Evolutionary conservation across 2,113 vertebrate species (phyloP), one percentile per base, ranked within the genome.

Genomic region (Otis tarda): DNA sequence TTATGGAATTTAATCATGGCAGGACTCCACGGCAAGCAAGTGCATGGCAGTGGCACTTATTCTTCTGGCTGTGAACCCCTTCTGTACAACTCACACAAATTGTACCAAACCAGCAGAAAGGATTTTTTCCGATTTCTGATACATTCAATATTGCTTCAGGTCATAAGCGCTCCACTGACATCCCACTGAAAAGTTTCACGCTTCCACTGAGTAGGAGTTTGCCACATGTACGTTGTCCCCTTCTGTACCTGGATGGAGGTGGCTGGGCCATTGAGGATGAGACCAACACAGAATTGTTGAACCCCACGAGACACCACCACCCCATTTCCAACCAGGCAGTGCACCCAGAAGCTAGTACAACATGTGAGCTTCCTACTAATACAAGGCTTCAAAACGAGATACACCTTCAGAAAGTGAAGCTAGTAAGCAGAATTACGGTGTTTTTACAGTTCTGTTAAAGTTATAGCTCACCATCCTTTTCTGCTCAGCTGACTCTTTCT

Each of bases 271-370:
- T 2, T 3, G 4, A 60, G 52, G 30, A 64, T 63, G 39, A 83
- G 31, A 14, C 6, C 39, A 87, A 4, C 27, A 19, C 2, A 30
- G 27, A 53, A 55, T 75, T 24, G 28, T 30, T 55, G 52, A 59
- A 45, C 28, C 9, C 17, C 49, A 57, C 0, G 0, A 57, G n/a
- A 7, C 31, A 50, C 21, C 56, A 43, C 5, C 33, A 37, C 45
- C 52, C 14, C 25, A 31, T 25, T 76, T 90, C 70, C 53, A 81
- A 4, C 14, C 0, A 0, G 9, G 21, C 28, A 59, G 41, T 0
- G 14, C 28, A 80, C 27, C 31, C 70, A 78, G 59, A 57, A 67
- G 14, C 53, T 68, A 37, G 25, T 17, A 28, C 14, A 64, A 21
- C 5, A 8, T 33, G 21, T n/a, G 47, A 81, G 18, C 31, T 79